A percentile compares a stretch with the other conserved stretches of the same genome.
Evolutionary conservation across 2,888 invertebrate genomes (phyloP).

Genomic region (Leptura quadrifasciata): DNA sequence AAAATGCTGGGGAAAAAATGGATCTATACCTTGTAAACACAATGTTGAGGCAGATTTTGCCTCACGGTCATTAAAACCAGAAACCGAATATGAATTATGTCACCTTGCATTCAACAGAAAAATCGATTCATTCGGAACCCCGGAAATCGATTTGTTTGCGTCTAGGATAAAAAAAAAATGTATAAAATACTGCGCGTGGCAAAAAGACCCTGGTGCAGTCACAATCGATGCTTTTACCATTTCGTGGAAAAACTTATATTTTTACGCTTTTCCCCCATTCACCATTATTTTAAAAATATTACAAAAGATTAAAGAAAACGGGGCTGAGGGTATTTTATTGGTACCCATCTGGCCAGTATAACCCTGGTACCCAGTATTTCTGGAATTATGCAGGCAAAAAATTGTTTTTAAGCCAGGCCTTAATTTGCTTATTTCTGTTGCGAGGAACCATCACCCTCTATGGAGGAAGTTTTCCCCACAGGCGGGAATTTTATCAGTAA

Average conservation of each 20-base stretch:
- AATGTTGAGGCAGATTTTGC: slow-evolving; percentile 21
- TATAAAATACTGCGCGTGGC: slow-evolving; percentile 16
- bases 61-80: not conserved
- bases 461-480: slow-evolving; percentile 50
- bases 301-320: not conserved
- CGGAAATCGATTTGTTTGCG: slow-evolving; percentile 13
- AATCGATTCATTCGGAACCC: not conserved
- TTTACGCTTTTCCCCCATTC: not conserved
- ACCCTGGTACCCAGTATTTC: slow-evolving; percentile 4
- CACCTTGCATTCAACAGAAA: slow-evolving; percentile 5
- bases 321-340: slow-evolving; percentile 2
- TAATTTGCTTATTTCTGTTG: slow-evolving; percentile 24
- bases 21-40: slow-evolving; percentile 18
- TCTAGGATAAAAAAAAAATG: slow-evolving; percentile 18
- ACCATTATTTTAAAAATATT: not conserved
- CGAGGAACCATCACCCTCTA: slow-evolving; percentile 32
- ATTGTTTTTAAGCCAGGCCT: slow-evolving; percentile 21
- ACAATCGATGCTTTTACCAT: slow-evolving; percentile 5
- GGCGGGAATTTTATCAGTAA: slow-evolving; percentile 49
- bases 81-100: slow-evolving; percentile 27
- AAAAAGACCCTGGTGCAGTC: not conserved
- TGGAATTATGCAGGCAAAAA: slow-evolving; percentile 17
- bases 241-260: slow-evolving; percentile 8
- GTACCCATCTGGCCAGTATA: not conserved
- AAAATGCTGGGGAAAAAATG: too few species aligned